Evolutionary conservation across 2,113 vertebrate genomes (phyloP).

Genomic region (human (Homo sapiens)): DNA sequence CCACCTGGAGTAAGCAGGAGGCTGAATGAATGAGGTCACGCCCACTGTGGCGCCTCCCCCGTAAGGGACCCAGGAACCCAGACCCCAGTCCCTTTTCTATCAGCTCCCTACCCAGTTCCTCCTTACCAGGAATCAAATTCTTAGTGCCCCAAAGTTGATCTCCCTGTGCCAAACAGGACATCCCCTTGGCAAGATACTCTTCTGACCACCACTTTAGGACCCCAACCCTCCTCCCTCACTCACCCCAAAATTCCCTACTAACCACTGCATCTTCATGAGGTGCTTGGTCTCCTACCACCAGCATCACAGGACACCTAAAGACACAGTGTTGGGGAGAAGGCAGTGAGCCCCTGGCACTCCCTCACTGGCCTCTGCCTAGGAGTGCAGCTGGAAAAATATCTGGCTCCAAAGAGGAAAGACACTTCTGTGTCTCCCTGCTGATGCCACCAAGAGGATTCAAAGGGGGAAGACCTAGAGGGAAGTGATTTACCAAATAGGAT

Average conservation of each 20-base stretch:
- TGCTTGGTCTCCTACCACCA: conserved; percentile 96
- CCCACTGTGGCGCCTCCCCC: background rate
- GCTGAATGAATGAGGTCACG: conserved; percentile 39
- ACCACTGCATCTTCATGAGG: conserved; percentile 95
- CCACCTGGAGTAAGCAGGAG: conserved; percentile 82
- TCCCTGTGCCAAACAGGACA: background rate
- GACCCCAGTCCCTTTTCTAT: background rate
- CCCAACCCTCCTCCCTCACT: background rate
- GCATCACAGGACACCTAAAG: conserved; percentile 92
- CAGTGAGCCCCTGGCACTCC: background rate
- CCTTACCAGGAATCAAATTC: conserved; percentile 5
- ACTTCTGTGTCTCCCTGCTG: background rate
- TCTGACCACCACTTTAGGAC: background rate
- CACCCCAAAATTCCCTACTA: conserved; percentile 70
- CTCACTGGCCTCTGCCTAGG: background rate
- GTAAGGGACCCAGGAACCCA: background rate
- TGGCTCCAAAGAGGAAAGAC: background rate
- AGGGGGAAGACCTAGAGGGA: background rate
- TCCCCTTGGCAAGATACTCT: background rate
- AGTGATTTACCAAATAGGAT: background rate
- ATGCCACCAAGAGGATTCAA: background rate
- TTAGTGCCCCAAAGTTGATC: background rate
- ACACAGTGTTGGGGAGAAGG: background rate
- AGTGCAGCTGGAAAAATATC: background rate
- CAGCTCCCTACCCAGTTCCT: background rate